Conservation (phyloP, 1,140 invertebrate species). For the Cylas formicarius region DNA sequence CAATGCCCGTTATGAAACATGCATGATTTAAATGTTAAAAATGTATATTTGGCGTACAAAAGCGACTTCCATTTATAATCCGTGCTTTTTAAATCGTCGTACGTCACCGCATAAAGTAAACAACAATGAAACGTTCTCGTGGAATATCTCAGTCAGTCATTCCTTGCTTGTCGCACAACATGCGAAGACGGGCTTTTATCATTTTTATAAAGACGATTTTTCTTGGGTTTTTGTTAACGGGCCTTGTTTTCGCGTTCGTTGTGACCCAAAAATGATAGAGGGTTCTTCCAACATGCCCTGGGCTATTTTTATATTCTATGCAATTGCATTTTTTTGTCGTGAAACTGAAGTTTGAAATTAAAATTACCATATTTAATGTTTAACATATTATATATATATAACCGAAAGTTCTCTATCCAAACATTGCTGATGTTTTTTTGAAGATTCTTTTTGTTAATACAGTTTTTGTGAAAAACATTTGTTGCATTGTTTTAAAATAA, state of each 20-base stretch:
- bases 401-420: too few relatives aligned
- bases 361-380: too few relatives aligned
- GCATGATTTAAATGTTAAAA: slow-evolving; percentile 36
- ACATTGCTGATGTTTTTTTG: too few relatives aligned
- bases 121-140: slow-evolving; percentile 39
- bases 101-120: slow-evolving; percentile 39
- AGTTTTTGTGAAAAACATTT: too few relatives aligned
- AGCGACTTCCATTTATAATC: slow-evolving; percentile 37
- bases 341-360: too few relatives aligned
- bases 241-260: slow-evolving; percentile 37
- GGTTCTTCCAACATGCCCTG: slow-evolving; percentile 13
- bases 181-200: slow-evolving; percentile 42
- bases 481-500: too few relatives aligned
- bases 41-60: slow-evolving; percentile 37
- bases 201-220: slow-evolving; percentile 42
- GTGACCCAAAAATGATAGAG: too few relatives aligned
- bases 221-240: slow-evolving; percentile 38
- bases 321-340: too few relatives aligned
- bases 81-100: slow-evolving; percentile 29
- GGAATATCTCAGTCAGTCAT: slow-evolving; percentile 41
- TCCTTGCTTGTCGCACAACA: slow-evolving; percentile 40
- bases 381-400: too few relatives aligned
- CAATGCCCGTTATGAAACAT: slow-evolving; percentile 29
- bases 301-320: slow-evolving; percentile 3
- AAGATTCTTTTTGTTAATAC: too few relatives aligned